Conservation (phyloP, 2,888 invertebrate species). For the Ypsolopha sequella region DNA sequence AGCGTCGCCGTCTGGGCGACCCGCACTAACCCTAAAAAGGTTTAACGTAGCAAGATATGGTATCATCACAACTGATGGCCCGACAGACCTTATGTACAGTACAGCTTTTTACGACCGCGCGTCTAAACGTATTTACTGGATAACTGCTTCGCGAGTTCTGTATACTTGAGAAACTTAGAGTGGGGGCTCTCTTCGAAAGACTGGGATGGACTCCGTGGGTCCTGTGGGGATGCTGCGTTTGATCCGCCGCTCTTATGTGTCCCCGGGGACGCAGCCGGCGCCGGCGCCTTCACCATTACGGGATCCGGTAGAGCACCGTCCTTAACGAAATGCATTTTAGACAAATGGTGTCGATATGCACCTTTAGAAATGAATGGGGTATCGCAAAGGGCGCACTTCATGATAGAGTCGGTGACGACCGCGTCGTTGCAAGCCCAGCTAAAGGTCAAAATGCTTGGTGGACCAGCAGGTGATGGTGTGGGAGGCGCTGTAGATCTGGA, state of each 20-base stretch:
- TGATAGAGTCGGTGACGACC: slow-evolving; percentile 88
- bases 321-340: slow-evolving; percentile 95
- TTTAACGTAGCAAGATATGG: slow-evolving; percentile 80
- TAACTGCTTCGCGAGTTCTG: slow-evolving; percentile 97
- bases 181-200: slow-evolving; percentile 92
- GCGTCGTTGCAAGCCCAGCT: slow-evolving; percentile 97
- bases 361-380: slow-evolving; percentile 97
- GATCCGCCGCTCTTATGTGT: slow-evolving; percentile 53
- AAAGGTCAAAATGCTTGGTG: slow-evolving; percentile 89
- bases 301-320: slow-evolving; percentile 89
- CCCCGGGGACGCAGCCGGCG: slow-evolving; percentile 55
- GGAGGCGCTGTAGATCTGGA: slow-evolving; percentile 59
- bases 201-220: slow-evolving; percentile 71
- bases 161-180: slow-evolving; percentile 98
- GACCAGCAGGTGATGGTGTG: slow-evolving; percentile 73
- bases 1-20: slow-evolving; percentile 59
- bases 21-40: slow-evolving; percentile 53
- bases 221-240: slow-evolving; percentile 61
- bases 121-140: slow-evolving; percentile 95
- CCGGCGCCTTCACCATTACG: slow-evolving; percentile 71
- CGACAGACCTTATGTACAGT: slow-evolving; percentile 31
- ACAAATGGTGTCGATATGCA: slow-evolving; percentile 95
- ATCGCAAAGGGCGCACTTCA: slow-evolving; percentile 96
- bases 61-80: slow-evolving; percentile 76
- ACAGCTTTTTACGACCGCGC: slow-evolving; percentile 13